Base-by-base conservation (phyloP, 2,797 vertebrate species). In the Protonibea diacanthus region DNA sequence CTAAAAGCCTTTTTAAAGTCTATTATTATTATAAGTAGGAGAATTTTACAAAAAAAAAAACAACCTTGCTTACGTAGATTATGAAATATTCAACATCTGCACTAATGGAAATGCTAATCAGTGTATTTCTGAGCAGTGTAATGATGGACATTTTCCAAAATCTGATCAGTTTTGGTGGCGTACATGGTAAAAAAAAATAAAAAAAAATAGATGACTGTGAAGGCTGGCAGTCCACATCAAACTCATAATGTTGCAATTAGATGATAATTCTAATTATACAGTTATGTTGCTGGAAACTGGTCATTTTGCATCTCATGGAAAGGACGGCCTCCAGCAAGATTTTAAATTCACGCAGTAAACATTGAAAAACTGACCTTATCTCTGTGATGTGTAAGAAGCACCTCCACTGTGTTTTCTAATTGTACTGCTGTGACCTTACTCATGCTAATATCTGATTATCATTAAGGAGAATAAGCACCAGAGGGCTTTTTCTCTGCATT, bases 401-500 rank as follows among this genome's bases (percentile, higher is more conserved):
- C 17, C 61, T 62, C 40, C 57, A 12, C 38, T 23, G 51, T 78
- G 38, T 47, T 71, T 38, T 76, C n/a, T 74, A 61, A 74, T 74
- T 79, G 75, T 71, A 44, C 86, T 80, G 76, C 20, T 33, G 62
- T 86, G 88, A 88, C 85, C 74, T 78, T 40, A 70, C 74, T 60
- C 65, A 82, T 62, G 78, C 82, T 79, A 52, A 80, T 88, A 81
- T 86, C 80, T 88, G 82, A 84, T 87, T 82, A 86, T 71, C 79
- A 86, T 86, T 76, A 70, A 82, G 60, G 77, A 73, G 84, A 87
- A 88, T 74, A 84, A 76, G 64, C 1, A 55, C 78, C 29, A 6
- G 76, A 74, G 63, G 90, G 62, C 71, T 76, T 85, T 83, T 9
- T 73, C 60, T 86, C 53, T 69, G 72, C 74, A 75, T 86, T 83